Conservation (phyloP, 2,113 vertebrate genomes). For the Gymnobelideus leadbeateri region DNA sequence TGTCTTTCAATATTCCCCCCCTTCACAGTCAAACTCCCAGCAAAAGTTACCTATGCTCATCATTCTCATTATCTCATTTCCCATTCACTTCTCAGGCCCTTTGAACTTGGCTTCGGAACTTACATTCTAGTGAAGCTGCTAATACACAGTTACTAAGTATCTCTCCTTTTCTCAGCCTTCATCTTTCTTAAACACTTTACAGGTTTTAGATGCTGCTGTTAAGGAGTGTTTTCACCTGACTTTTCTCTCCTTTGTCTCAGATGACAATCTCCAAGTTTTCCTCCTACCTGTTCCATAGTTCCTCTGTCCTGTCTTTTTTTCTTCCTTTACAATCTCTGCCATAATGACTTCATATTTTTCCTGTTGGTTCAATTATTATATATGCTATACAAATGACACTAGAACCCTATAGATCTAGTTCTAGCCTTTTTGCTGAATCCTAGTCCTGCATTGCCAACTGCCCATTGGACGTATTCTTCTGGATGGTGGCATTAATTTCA, state of each 20-base stretch:
- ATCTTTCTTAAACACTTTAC: neutral
- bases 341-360: neutral
- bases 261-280: neutral
- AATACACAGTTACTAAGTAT: neutral
- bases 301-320: neutral
- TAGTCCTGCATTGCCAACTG: neutral
- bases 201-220: neutral
- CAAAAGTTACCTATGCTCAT: neutral
- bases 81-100: neutral
- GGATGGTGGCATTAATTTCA: neutral
- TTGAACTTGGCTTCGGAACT: neutral
- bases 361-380: neutral
- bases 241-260: neutral
- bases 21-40: neutral
- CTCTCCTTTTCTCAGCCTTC: neutral
- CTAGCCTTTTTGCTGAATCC: neutral
- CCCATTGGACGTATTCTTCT: neutral
- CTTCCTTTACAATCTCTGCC: neutral
- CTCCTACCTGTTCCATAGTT: neutral
- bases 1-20: neutral
- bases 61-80: neutral
- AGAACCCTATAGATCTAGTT: neutral
- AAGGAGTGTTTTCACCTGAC: neutral
- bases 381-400: neutral
- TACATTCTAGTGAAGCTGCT: neutral